Percentiles rank a stretch among this genome's conserved stretches.
Conservation (phyloP, 2,113 vertebrate species). For the Lepisosteus oculatus region DNA sequence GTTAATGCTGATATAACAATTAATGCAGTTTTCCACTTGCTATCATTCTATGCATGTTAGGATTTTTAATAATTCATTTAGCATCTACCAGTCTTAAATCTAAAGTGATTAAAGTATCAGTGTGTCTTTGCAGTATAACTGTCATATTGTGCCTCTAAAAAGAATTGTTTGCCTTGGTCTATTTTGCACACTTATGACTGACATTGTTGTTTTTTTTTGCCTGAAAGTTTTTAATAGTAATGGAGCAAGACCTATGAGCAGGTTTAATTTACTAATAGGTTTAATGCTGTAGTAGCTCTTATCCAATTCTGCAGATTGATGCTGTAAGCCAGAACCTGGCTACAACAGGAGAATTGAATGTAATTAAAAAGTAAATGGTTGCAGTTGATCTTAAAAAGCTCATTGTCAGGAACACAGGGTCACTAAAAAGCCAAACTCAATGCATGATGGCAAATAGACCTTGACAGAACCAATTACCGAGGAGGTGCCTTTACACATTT, state of each 20-base stretch:
- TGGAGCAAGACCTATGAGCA: too few relatives aligned
- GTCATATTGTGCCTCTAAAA: too few relatives aligned
- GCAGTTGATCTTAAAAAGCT: neutral
- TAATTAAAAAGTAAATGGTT: constrained; percentile 1
- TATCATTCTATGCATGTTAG: neutral
- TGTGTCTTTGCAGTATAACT: too few relatives aligned
- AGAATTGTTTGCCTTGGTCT: too few relatives aligned
- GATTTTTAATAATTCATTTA: neutral
- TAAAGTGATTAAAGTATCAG: too few relatives aligned
- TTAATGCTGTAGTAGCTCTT: neutral
- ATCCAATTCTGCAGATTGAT: neutral
- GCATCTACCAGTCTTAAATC: neutral
- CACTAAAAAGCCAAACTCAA: constrained; percentile 5
- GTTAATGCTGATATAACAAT: neutral
- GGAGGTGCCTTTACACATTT: neutral
- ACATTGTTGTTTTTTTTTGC: too few relatives aligned
- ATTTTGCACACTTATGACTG: too few relatives aligned
- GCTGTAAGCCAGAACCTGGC: neutral
- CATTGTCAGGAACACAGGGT: constrained; percentile 1
- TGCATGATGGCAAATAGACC: neutral
- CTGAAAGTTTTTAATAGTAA: too few relatives aligned
- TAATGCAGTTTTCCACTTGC: neutral
- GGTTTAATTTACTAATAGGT: too few relatives aligned
- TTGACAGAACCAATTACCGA: constrained; percentile 8
- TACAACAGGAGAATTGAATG: neutral